These are phyloP conservation scores for Psettodes erumei DNA, from an alignment of 2,113 vertebrate genomes.

Conservation along the genomic window DNA sequence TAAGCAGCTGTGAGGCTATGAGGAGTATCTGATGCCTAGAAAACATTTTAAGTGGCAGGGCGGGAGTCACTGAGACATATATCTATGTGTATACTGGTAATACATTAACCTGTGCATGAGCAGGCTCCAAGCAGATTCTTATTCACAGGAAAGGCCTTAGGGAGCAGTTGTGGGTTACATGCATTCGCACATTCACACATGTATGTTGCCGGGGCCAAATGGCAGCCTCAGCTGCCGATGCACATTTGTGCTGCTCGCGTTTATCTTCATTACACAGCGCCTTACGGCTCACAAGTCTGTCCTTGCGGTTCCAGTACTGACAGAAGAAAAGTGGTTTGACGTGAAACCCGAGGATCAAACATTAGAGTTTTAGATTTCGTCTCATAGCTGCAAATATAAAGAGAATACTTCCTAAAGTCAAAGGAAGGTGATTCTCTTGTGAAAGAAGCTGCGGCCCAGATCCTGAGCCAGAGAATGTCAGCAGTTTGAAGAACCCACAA, in stretches of 20 bases:
- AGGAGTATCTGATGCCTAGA: not conserved
- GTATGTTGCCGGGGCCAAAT: slow-evolving; percentile 54
- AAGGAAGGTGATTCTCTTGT: not conserved
- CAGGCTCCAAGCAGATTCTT: slow-evolving; percentile 12
- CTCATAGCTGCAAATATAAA: not conserved
- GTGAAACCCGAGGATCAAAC: not conserved
- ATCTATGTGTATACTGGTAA: not conserved
- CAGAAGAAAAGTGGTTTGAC: not conserved
- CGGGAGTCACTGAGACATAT: not conserved
- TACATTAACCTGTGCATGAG: not conserved
- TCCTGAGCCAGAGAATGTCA: slow-evolving; percentile 39
- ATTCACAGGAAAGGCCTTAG: slow-evolving; percentile 12
- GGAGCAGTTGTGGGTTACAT: slow-evolving; percentile 24
- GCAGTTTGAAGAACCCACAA: slow-evolving; percentile 48
- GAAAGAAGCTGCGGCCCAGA: not conserved
- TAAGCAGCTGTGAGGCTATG: no score
- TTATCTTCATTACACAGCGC: not conserved
- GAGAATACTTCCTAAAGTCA: not conserved
- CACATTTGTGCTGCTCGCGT: slow-evolving; percentile 9
- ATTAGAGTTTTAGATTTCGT: not conserved
- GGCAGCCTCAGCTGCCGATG: not conserved
- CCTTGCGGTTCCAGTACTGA: not conserved
- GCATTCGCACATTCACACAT: slow-evolving; percentile 68
- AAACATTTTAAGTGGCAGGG: no score
- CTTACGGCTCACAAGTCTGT: not conserved